Conservation (phyloP, 30 jellyfish, hydroid and myxozoan species). For the Pseudorhiza aurosa region DNA sequence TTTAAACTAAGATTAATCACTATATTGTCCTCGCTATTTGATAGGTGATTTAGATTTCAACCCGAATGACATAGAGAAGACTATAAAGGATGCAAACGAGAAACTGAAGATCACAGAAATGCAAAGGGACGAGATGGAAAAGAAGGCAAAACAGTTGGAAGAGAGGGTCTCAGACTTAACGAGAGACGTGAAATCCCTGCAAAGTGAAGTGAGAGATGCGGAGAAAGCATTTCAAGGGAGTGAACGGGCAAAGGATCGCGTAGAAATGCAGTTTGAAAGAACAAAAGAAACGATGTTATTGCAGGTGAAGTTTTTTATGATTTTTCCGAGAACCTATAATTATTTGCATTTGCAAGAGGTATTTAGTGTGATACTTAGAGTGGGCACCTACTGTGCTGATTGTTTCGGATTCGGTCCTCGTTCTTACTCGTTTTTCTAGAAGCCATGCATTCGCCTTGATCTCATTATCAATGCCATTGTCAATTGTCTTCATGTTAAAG, state of each 20-base stretch:
- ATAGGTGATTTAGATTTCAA: slow-evolving; percentile 54
- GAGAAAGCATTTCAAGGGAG: slow-evolving; percentile 40
- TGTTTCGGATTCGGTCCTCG: no score
- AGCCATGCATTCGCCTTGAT: no score
- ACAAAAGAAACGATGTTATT: slow-evolving; percentile 67
- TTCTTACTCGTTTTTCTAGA: no score
- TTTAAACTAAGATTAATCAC: no score
- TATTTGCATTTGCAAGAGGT: no score
- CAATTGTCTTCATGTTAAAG: no score
- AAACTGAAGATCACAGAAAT: slow-evolving; percentile 24
- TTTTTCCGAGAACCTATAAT: no score
- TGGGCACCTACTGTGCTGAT: no score
- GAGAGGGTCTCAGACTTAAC: slow-evolving; percentile 12
- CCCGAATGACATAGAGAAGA: slow-evolving; percentile 49
- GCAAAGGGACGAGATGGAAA: slow-evolving; percentile 25
- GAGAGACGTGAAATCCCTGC: slow-evolving; percentile 10
- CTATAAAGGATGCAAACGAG: slow-evolving; percentile 29
- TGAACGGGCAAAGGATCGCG: slow-evolving; percentile 72
- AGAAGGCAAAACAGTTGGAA: slow-evolving; percentile 41
- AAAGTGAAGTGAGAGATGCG: slow-evolving; percentile 39
- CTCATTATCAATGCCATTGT: no score
- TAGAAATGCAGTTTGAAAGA: slow-evolving; percentile 75
- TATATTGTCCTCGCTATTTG: no score
- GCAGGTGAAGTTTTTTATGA: slow-evolving; percentile 36
- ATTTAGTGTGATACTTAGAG: no score